These are phyloP conservation scores for Hipposideros armiger DNA, from an alignment of 2,113 vertebrate species.

Conservation along the genomic window DNA sequence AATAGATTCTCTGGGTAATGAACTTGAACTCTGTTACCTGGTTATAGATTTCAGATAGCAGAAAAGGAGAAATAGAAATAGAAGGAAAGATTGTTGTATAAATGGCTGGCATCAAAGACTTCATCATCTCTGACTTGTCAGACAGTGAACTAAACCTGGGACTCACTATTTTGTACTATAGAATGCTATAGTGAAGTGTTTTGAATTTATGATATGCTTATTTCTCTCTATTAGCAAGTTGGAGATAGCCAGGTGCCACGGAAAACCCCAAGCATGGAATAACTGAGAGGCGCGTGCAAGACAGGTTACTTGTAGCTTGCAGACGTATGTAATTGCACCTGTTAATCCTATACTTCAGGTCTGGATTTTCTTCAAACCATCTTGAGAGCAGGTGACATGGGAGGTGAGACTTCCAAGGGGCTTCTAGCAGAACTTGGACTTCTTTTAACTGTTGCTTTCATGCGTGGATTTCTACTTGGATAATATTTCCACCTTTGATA, in stretches of 20 bases:
- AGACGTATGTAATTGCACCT: background rate
- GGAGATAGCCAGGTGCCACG: slow-evolving; percentile 6
- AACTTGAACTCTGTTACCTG: slow-evolving; percentile 63
- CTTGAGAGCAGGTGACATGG: background rate
- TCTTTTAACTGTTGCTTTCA: background rate
- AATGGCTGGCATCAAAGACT: slow-evolving; percentile 58
- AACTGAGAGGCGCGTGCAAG: slow-evolving; percentile 42
- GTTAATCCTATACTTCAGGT: background rate
- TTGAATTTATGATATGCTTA: slow-evolving; percentile 21
- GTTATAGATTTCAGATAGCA: slow-evolving; percentile 42
- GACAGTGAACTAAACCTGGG: background rate
- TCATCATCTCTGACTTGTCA: slow-evolving; percentile 57
- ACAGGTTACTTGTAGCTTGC: background rate
- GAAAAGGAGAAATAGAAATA: background rate
- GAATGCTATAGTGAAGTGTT: slow-evolving; percentile 53
- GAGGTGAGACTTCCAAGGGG: background rate
- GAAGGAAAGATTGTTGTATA: background rate
- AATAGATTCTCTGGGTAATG: slow-evolving; percentile 60
- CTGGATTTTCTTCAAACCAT: background rate
- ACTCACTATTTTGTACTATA: slow-evolving; percentile 36
- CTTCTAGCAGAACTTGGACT: background rate
- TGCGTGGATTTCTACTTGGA: background rate
- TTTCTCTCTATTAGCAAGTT: slow-evolving; percentile 49
- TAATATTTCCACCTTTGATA: background rate
- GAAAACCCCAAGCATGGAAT: slow-evolving; percentile 26